Base-by-base conservation (phyloP, 2,888 invertebrate genomes). In the Laothoe populi region DNA sequence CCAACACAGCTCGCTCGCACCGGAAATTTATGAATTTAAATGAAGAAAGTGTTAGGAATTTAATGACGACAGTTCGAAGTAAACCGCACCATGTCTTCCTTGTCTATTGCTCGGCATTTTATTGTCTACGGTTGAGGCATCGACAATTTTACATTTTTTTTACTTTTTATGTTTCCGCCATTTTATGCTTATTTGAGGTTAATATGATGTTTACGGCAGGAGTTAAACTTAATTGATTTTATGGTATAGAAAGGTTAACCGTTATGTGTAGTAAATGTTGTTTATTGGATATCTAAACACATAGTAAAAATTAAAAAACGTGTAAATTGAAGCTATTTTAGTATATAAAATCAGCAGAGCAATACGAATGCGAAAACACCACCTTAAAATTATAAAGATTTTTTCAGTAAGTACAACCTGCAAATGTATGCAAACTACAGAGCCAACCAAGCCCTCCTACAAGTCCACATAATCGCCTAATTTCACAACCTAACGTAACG, bases 21-120 rank as follows among this genome's bases (percentile, higher is more conserved):
- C 92, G 92, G 92, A 92, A 90, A 92, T 91, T 90, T 92, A 92
- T 91, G 90, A 91, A 92, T 92, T 90, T 89, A 87, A 91, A 92
- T 92, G 87, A 63, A 86, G 91, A 91, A 91, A 91, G 90, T 91
- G 92, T 88, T 86, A 89, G 86, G 91, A 91, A 91, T 92, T 89
- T 91, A 90, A 92, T 92, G 86, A 84, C 82, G 79, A 77, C 69
- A 77, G 76, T 87, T 87, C 76, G 78, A 85, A 61, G 57, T 58
- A 58, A 59, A 53, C 53, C 31, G 49, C 53, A 40, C 60, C 53
- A 61, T 53, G 38, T 40, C 62, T 62, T 62, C 62, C 62, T 58
- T 46, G 58, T 49, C 57, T 57, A 61, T 57, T 61, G 49, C 53
- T 40, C 42, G 57, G 45, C 23, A 57, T 57, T 61, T 61, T 61